phyloP scores from a whole-genome alignment of 1,140 invertebrate species.

The Armadillidium nasatum region DNA sequence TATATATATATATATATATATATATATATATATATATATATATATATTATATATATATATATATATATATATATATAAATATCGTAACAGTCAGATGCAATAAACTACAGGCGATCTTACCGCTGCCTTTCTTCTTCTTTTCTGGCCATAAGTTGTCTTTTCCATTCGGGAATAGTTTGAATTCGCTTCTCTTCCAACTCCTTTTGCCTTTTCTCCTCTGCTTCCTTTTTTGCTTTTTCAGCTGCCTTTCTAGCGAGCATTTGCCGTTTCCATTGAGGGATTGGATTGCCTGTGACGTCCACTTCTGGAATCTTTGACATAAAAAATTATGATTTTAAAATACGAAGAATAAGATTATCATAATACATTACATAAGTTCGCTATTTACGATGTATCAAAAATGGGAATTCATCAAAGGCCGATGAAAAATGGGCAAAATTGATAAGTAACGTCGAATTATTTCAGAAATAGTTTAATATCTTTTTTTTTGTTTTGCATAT shows the following conservation, averaged over 20 bases:
- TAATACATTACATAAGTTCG: conserved; percentile 38
- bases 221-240: conserved; percentile 80
- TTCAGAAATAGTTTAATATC: too few species aligned
- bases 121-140: conserved; percentile 60
- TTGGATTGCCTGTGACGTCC: conserved; percentile 78
- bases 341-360: neutral
- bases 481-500: too few species aligned
- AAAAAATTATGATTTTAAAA: conserved; percentile 28
- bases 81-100: too few species aligned
- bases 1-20: too few species aligned
- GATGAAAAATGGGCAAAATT: too few species aligned
- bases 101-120: conserved; percentile 18
- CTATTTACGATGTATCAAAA: too few species aligned
- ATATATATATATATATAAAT: too few species aligned
- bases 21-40: too few species aligned
- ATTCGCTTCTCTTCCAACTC: conserved; percentile 80
- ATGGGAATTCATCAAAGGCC: too few species aligned
- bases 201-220: conserved; percentile 73
- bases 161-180: conserved; percentile 85
- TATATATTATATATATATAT: too few species aligned
- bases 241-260: conserved; percentile 90
- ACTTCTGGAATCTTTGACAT: conserved; percentile 71
- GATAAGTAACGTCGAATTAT: too few species aligned
- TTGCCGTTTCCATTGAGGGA: conserved; percentile 89
- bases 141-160: conserved; percentile 75